Evolutionary conservation across 2,113 vertebrate species (phyloP).

Genomic region (Pteruthius melanotis): DNA sequence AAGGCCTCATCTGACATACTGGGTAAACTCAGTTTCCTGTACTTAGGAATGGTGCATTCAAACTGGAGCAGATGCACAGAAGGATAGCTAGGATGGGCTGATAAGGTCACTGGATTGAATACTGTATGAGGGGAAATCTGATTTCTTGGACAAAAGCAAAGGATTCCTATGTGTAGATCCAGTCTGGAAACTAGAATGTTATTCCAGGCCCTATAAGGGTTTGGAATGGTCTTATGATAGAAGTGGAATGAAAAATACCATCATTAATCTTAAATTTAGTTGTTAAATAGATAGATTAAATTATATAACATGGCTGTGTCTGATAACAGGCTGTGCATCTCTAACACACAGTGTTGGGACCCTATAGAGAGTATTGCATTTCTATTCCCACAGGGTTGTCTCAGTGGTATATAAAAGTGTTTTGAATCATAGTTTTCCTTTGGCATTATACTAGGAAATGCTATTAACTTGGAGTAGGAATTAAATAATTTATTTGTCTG

Average conservation of each 20-base stretch:
- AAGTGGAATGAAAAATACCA: not conserved
- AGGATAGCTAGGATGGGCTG: not conserved
- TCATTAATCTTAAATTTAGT: not conserved
- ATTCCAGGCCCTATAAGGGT: not conserved
- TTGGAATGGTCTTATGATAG: not conserved
- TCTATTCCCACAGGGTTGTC: not conserved
- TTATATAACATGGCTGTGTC: not conserved
- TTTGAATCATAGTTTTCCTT: not conserved
- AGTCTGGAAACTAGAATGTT: not conserved
- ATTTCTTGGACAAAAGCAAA: not conserved
- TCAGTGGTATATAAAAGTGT: not conserved
- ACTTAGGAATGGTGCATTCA: not conserved
- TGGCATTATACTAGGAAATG: not conserved
- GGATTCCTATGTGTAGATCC: not conserved
- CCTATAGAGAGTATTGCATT: not conserved
- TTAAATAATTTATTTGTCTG: not conserved
- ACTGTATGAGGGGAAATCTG: fast-evolving
- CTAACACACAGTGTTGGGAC: not conserved
- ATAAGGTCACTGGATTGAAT: not conserved
- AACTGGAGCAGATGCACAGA: not conserved
- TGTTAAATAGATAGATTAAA: not conserved
- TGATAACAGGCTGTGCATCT: not conserved
- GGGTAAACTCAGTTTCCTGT: not conserved
- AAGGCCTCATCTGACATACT: not conserved
- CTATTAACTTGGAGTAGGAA: not conserved